Evolutionary conservation across 2,797 vertebrate species (phyloP).

Genomic region (Champsocephalus esox): DNA sequence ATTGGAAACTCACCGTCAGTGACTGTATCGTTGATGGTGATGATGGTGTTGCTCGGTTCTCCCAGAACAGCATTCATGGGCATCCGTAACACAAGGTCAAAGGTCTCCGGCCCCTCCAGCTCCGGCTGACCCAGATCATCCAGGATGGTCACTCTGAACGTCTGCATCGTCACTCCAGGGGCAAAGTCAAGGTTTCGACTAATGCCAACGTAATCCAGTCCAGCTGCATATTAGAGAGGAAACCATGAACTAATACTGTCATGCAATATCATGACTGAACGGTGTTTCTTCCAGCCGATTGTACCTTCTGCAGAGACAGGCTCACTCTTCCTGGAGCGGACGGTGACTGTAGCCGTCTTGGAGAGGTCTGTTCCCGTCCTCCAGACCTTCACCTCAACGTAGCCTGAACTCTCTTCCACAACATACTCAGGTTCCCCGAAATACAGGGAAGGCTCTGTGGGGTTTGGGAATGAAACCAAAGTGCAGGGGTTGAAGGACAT

Average conservation of each 20-base stretch:
- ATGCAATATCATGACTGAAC: background rate
- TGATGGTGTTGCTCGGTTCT: constrained; percentile 87
- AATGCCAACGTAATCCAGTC: constrained; percentile 89
- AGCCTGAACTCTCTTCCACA: constrained; percentile 87
- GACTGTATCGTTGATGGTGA: constrained; percentile 88
- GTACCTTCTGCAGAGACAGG: constrained; percentile 89
- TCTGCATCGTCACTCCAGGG: constrained; percentile 88
- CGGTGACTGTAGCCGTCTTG: constrained; percentile 86
- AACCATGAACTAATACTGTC: background rate
- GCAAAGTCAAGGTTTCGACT: constrained; percentile 89
- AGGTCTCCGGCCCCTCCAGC: constrained; percentile 88
- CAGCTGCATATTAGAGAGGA: constrained; percentile 79
- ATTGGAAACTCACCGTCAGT: constrained; percentile 83
- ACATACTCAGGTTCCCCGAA: constrained; percentile 87
- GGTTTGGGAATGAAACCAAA: constrained; percentile 1
- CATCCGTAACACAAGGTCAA: constrained; percentile 89
- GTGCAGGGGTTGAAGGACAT: background rate
- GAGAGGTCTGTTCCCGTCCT: constrained; percentile 91
- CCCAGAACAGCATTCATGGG: constrained; percentile 88
- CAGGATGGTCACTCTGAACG: constrained; percentile 88
- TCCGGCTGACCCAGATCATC: constrained; percentile 89
- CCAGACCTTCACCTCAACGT: constrained; percentile 88
- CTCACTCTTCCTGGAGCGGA: constrained; percentile 88
- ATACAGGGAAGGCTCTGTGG: constrained; percentile 87
- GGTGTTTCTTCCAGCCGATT: background rate